A percentile compares a stretch with the other conserved stretches of the same genome.
Conservation (phyloP, 2,113 vertebrate species). For the Engraulis encrasicolus region DNA sequence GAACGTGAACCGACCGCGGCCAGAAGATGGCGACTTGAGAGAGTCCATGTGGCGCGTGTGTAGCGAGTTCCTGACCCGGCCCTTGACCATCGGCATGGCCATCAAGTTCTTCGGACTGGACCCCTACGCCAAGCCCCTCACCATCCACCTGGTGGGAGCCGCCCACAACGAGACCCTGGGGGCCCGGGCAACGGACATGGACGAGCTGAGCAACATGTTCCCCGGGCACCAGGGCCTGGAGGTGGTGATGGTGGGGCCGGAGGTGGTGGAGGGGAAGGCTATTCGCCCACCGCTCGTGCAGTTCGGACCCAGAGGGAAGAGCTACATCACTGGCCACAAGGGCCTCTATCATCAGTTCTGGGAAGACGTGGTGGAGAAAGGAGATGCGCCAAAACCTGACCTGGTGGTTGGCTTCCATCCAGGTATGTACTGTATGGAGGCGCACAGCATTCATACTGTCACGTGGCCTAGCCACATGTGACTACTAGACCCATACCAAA, state of each 20-base stretch:
- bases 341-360: constrained; percentile 93
- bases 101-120: constrained; percentile 77
- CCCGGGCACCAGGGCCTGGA: constrained; percentile 83
- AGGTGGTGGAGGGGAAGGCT: constrained; percentile 79
- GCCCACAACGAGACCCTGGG: constrained; percentile 86
- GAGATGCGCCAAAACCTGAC: constrained; percentile 78
- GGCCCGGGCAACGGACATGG: constrained; percentile 78
- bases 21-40: constrained; percentile 74
- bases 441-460: not conserved
- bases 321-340: constrained; percentile 86
- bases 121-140: constrained; percentile 77
- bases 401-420: constrained; percentile 94
- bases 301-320: constrained; percentile 68
- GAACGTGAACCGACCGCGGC: constrained; percentile 75
- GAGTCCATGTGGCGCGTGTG: constrained; percentile 83
- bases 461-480: too few relatives aligned
- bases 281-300: constrained; percentile 77
- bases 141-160: constrained; percentile 86
- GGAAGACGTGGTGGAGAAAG: constrained; percentile 88
- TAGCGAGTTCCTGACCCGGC: constrained; percentile 85
- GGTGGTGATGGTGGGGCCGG: constrained; percentile 89
- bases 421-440: too few relatives aligned
- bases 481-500: too few relatives aligned
- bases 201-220: constrained; percentile 87
- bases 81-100: constrained; percentile 81